Evolutionary conservation across 2,888 invertebrate genomes (phyloP).

Genomic region (Antitype chi): DNA sequence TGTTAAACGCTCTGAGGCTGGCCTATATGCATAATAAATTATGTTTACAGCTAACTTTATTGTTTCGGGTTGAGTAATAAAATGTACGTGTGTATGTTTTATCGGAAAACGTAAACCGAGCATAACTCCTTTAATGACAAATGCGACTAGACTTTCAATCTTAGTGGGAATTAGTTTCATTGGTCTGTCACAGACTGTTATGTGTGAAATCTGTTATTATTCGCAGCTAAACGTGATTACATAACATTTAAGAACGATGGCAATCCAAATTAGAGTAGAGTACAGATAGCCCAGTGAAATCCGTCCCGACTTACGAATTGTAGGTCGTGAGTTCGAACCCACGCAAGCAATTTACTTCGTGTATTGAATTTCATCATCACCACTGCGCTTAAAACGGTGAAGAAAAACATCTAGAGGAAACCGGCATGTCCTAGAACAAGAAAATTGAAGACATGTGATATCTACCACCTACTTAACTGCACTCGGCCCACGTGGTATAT

Average conservation of each 20-base stretch:
- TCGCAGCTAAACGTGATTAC: neutral
- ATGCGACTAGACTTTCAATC: constrained; percentile 40
- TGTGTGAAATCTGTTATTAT: constrained; percentile 8
- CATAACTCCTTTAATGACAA: constrained; percentile 36
- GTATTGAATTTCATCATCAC: too few species aligned
- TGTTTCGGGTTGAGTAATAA: constrained; percentile 63
- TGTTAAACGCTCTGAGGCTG: constrained; percentile 70
- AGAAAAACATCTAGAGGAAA: too few species aligned
- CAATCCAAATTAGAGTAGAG: neutral
- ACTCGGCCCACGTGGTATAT: too few species aligned
- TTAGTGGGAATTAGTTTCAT: constrained; percentile 16
- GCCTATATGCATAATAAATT: constrained; percentile 76
- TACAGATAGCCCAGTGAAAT: too few species aligned
- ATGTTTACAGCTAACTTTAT: constrained; percentile 68
- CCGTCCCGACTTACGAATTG: too few species aligned
- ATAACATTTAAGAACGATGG: neutral
- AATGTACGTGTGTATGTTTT: constrained; percentile 49
- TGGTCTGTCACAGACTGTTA: neutral
- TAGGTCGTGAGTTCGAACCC: too few species aligned
- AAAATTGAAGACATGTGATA: too few species aligned
- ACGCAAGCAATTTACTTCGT: too few species aligned
- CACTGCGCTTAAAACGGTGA: too few species aligned
- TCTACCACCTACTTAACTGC: too few species aligned
- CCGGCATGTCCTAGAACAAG: too few species aligned
- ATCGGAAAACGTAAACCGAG: constrained; percentile 53